phyloP scores from a whole-genome alignment of 2,113 vertebrate species.

The Pseudopodoces humilis region DNA sequence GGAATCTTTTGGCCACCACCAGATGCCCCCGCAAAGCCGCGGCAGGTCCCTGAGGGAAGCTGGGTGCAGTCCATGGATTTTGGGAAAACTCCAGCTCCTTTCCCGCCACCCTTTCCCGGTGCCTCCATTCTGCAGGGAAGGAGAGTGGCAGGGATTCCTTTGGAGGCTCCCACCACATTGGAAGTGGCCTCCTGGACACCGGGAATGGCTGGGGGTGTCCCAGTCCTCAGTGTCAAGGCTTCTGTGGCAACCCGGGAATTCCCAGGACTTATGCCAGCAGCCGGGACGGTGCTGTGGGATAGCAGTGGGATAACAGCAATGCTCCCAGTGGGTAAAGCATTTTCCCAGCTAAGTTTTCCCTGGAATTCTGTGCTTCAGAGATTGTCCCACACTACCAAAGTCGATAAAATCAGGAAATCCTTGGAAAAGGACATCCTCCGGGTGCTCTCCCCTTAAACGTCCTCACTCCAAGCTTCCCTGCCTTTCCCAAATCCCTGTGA shows the following conservation, averaged over 20 bases:
- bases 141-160: not conserved
- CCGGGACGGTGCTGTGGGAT: not conserved
- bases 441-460: not conserved
- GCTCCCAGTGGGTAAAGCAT: fast-evolving
- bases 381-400: fast-evolving
- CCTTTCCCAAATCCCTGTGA: not conserved
- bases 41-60: not conserved
- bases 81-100: not conserved
- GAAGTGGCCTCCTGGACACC: not conserved
- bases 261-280: fast-evolving
- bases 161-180: not conserved
- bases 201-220: not conserved
- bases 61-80: not conserved
- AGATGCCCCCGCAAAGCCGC: not conserved
- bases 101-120: not conserved
- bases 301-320: not conserved
- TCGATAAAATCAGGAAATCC: not conserved
- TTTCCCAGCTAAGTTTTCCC: not conserved
- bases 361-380: not conserved
- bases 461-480: not conserved
- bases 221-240: fast-evolving
- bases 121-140: not conserved
- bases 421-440: not conserved
- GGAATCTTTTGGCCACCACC: not conserved
- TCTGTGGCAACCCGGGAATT: not conserved